phyloP scores from a whole-genome alignment of 2,888 invertebrate species.

The Ceramica pisi region DNA sequence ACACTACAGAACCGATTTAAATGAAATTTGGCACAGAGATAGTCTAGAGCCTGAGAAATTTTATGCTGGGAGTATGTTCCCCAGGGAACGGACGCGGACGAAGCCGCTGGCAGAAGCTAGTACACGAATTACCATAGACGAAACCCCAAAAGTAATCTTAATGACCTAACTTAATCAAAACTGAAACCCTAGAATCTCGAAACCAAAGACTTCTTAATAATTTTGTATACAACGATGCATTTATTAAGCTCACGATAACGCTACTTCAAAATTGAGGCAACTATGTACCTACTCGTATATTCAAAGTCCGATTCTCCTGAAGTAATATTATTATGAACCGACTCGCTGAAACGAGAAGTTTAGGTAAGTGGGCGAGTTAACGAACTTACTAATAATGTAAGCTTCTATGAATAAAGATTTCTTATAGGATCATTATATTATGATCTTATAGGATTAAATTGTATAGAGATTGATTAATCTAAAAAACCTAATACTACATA shows the following conservation, averaged over 20 bases:
- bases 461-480: too few relatives aligned
- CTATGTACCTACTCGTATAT: slow-evolving; percentile 18
- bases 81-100: too few relatives aligned
- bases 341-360: slow-evolving; percentile 40
- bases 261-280: slow-evolving; percentile 45
- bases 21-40: too few relatives aligned
- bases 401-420: neutral
- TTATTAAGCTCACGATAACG: slow-evolving; percentile 38
- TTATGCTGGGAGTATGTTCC: too few relatives aligned
- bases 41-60: too few relatives aligned
- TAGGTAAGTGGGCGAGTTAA: slow-evolving; percentile 44
- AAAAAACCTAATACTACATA: too few relatives aligned
- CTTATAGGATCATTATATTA: too few relatives aligned
- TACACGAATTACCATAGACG: neutral
- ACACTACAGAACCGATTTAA: too few relatives aligned
- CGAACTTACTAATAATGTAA: slow-evolving; percentile 29
- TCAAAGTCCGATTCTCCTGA: slow-evolving; percentile 36
- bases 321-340: slow-evolving; percentile 35
- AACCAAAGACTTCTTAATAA: slow-evolving; percentile 25
- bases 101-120: neutral
- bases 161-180: slow-evolving; percentile 15
- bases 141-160: neutral
- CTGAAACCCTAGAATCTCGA: slow-evolving; percentile 1
- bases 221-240: slow-evolving; percentile 34
- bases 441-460: too few relatives aligned